Evolutionary conservation across 1,140 invertebrate species (phyloP).

Genomic region (Wasmannia auropunctata): DNA sequence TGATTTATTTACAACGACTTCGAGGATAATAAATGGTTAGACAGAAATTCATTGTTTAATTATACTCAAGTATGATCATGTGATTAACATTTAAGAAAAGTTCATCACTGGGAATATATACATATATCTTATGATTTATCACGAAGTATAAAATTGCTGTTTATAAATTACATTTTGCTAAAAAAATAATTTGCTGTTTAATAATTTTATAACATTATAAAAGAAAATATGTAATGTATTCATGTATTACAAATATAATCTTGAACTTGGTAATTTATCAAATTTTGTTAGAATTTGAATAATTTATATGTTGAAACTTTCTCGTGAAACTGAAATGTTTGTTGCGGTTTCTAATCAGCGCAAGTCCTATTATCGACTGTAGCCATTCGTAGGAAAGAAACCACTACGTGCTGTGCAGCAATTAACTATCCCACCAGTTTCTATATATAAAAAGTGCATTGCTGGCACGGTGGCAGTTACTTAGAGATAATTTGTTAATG

Average conservation of each 20-base stretch:
- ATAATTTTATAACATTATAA: slow-evolving; percentile 10
- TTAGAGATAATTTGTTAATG: slow-evolving; percentile 22
- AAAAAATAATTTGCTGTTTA: neutral
- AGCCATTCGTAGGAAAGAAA: slow-evolving; percentile 19
- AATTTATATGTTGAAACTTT: slow-evolving; percentile 50
- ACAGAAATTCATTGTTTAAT: neutral
- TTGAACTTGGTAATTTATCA: neutral
- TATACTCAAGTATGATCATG: neutral
- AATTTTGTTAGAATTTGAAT: neutral
- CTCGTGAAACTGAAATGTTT: neutral
- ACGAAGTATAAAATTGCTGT: neutral
- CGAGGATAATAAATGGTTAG: neutral
- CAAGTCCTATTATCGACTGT: slow-evolving; percentile 17
- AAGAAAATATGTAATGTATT: neutral
- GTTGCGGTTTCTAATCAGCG: neutral
- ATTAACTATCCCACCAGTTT: slow-evolving; percentile 9
- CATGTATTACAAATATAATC: neutral
- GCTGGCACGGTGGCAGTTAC: neutral
- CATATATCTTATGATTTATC: neutral
- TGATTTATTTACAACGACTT: neutral
- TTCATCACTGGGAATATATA: neutral
- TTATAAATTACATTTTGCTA: neutral
- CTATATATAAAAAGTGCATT: slow-evolving; percentile 10
- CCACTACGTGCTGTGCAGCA: slow-evolving; percentile 18
- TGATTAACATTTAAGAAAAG: neutral